Conservation (phyloP, 1,140 invertebrate species). For the Zaprionus nigranus region DNA sequence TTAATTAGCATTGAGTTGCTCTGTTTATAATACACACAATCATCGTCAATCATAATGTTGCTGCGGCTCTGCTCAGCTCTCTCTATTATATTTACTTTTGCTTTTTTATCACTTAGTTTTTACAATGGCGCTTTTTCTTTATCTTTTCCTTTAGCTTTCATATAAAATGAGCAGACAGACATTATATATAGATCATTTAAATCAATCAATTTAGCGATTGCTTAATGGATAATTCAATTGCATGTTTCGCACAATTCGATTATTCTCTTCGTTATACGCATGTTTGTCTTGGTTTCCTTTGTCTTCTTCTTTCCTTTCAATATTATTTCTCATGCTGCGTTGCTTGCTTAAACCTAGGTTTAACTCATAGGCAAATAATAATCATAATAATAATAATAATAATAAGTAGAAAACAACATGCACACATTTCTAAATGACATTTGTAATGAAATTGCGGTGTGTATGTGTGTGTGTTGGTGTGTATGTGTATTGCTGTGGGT, state of each 20-base stretch:
- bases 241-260: slow-evolving; percentile 47
- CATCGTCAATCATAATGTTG: slow-evolving; percentile 44
- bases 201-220: slow-evolving; percentile 25
- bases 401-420: slow-evolving; percentile 51
- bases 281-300: slow-evolving; percentile 32
- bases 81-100: slow-evolving; percentile 66
- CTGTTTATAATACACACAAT: slow-evolving; percentile 72
- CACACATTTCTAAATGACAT: slow-evolving; percentile 64
- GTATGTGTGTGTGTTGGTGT: slow-evolving; percentile 15
- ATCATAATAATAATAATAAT: slow-evolving; percentile 46
- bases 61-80: slow-evolving; percentile 39
- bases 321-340: slow-evolving; percentile 26
- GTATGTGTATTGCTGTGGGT: slow-evolving; percentile 4
- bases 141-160: slow-evolving; percentile 29
- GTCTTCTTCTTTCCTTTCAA: slow-evolving; percentile 16
- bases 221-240: slow-evolving; percentile 60
- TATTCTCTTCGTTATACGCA: slow-evolving; percentile 34
- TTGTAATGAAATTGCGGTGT: slow-evolving; percentile 54
- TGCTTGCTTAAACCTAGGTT: slow-evolving; percentile 63
- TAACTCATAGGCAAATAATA: slow-evolving; percentile 69
- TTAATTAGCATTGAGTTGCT: slow-evolving; percentile 60
- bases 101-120: slow-evolving; percentile 82
- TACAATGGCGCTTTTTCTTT: slow-evolving; percentile 80
- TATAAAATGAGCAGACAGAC: slow-evolving; percentile 66
- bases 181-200: slow-evolving; percentile 47